Evolutionary conservation across 2,113 vertebrate genomes (phyloP), one percentile per base, ranked within the genome.

Genomic region (Saccopteryx bilineata): DNA sequence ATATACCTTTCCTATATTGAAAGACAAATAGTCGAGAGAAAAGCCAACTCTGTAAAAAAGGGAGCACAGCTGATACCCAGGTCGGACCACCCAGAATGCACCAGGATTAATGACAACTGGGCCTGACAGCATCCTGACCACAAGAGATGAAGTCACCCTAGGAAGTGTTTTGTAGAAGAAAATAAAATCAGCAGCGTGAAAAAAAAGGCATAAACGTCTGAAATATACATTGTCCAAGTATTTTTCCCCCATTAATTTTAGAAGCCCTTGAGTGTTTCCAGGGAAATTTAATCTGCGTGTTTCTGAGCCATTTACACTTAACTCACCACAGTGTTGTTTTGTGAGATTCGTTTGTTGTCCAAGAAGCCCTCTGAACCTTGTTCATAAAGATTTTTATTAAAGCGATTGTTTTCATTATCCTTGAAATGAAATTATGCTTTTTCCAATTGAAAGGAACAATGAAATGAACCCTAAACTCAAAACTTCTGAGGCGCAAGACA

Each of bases 261-360:
- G 94, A 96, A 87, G 75, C 86, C 86, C 88, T 68, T 85, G 94
- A 87, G 93, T 92, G 76, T 93, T 97, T 97, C 87, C 89, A 94
- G 68, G 60, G 96, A 96, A 97, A 97, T 90, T 88, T 89, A 94
- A 97, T 97, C 96, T 96, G 71, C 23, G 2, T 46, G 58, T 97
- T 98, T 98, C 97, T 97, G 96, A 96, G 24, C 93, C 96, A 91
- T 96, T 97, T 96, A 95, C 90, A 72, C 94, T 96, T 94, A 94
- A 96, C 90, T 97, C 88, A 93, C 90, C 95, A 92, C 80, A 76
- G 15, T 54, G 28, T 33, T 96, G 82, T 76, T 89, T 74, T 54
- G 52, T 84, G 76, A 87, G 14, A 87, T 79, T 80, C 26, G 69
- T 83, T 65, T 84, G 93, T 50, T 95, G 86, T 91, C 95, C 94